Base-by-base conservation (phyloP, 1,140 invertebrate genomes). In the Cydia strobilella region DNA sequence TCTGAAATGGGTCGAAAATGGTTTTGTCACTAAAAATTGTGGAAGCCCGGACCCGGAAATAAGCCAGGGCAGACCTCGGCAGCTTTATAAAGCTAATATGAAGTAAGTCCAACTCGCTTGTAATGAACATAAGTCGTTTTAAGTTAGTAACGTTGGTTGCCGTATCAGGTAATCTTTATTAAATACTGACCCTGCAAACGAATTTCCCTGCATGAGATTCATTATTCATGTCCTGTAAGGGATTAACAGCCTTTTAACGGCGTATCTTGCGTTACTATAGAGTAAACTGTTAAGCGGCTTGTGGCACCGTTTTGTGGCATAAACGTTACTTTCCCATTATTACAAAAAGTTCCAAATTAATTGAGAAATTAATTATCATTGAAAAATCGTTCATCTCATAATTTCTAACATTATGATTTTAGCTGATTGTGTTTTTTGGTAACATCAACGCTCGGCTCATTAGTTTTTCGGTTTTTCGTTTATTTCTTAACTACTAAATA, bases 161-260 rank as follows among this genome's bases (percentile, higher is more conserved):
- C 65, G 65, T 69, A 69, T 69, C 31, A 39, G 31, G 65, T 69
- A 69, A 69, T 69, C 65, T 69, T 69, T 69, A 69, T 69, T 69
- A 69, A 69, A 69, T 69, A 69, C 42, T 35, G 65, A 69, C 65
- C 65, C 65, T 20, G n/a, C 65, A n/a, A 69, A 69, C 18, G 65
- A 69, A 69, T 69, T 69, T 23, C 65, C 65, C 65, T 69, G 65
- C n/a, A 39, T 18, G 35, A 10, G 42, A 69, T 69, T 69, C 42
- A 69, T 69, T 69, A 69, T 69, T 69, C 65, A 39, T 31, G 31
- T 69, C 27, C 65, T 69, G 65, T 69, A 69, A 69, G 42, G 65
- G 65, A 69, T 69, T 69, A 45, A 69, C 65, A 69, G 0, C 65
- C 65, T 39, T 69, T 42, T 69, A 69, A 69, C 31, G 9, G 31